These are phyloP conservation scores for Tachysurus fulvidraco DNA, from an alignment of 2,113 vertebrate genomes.

Conservation along the genomic window DNA sequence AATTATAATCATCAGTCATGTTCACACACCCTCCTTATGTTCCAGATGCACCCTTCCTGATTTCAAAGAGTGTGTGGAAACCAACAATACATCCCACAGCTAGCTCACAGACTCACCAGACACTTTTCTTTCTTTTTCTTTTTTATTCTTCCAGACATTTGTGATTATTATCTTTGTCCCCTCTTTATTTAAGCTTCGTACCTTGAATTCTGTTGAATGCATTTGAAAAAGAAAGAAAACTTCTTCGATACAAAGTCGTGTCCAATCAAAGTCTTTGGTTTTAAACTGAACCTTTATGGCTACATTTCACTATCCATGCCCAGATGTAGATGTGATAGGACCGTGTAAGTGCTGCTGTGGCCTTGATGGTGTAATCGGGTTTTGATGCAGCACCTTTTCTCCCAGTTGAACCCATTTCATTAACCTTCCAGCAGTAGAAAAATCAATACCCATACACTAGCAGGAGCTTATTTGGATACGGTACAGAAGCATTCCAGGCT, in stretches of 20 bases:
- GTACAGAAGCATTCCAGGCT: conserved; percentile 52
- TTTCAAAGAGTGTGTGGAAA: conserved; percentile 41
- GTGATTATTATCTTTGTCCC: background rate
- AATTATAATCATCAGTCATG: conserved; percentile 62
- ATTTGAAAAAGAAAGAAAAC: background rate
- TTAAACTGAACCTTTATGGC: background rate
- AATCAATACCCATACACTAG: conserved; percentile 66
- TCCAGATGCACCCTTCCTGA: conserved; percentile 24
- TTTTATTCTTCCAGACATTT: background rate
- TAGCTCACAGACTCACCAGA: conserved; percentile 6
- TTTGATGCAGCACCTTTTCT: conserved; percentile 58
- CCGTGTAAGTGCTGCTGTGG: conserved; percentile 6
- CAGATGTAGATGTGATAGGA: background rate
- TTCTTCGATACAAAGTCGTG: background rate
- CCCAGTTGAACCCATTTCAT: conserved; percentile 60
- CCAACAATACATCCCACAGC: conserved; percentile 33
- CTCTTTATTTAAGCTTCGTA: background rate
- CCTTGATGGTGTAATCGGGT: conserved; percentile 56
- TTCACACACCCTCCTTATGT: conserved; percentile 42
- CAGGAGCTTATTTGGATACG: conserved; percentile 60
- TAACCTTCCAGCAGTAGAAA: conserved; percentile 64
- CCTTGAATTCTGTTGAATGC: background rate
- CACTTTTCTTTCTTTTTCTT: conserved; percentile 26
- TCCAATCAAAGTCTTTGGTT: background rate
- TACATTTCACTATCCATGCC: background rate